Evolutionary conservation across 2,888 invertebrate genomes (phyloP).

Genomic region (Unio delphinus): DNA sequence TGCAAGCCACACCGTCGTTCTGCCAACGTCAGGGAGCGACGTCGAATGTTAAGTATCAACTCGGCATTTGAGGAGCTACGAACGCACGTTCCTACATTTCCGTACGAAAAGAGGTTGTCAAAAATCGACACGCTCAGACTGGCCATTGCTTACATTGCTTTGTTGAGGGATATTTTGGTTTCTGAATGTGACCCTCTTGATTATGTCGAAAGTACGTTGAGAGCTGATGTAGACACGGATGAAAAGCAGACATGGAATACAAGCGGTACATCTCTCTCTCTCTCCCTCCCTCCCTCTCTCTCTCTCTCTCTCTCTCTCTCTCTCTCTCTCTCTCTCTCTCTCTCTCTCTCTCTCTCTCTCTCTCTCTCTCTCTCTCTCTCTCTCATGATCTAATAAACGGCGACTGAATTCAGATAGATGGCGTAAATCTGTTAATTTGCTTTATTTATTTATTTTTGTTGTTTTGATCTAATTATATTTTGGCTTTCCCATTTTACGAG

Average conservation of each 20-base stretch:
- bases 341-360: constrained; percentile 10
- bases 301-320: constrained; percentile 9
- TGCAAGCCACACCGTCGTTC: constrained; percentile 82
- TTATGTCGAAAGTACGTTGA: constrained; percentile 92
- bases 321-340: constrained; percentile 10
- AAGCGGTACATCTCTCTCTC: constrained; percentile 79
- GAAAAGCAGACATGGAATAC: constrained; percentile 96
- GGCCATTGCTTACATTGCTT: constrained; percentile 95
- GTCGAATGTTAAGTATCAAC: constrained; percentile 97
- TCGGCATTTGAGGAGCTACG: constrained; percentile 96
- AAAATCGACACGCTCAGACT: constrained; percentile 98
- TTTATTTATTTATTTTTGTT: no score
- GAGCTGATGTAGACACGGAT: constrained; percentile 81
- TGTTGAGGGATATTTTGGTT: constrained; percentile 82
- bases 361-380: constrained; percentile 11
- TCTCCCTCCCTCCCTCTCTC: constrained; percentile 11
- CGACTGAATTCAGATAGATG: no score
- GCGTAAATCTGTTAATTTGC: no score
- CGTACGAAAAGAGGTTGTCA: constrained; percentile 97
- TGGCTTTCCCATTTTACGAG: no score
- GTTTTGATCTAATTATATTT: no score
- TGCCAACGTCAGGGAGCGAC: constrained; percentile 94
- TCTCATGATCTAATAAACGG: not conserved
- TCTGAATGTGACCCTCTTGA: constrained; percentile 89
- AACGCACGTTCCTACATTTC: constrained; percentile 98